A percentile compares a stretch with the other conserved stretches of the same genome.
Evolutionary conservation across 2,797 vertebrate species (phyloP).

Genomic region (Helostoma temminkii): DNA sequence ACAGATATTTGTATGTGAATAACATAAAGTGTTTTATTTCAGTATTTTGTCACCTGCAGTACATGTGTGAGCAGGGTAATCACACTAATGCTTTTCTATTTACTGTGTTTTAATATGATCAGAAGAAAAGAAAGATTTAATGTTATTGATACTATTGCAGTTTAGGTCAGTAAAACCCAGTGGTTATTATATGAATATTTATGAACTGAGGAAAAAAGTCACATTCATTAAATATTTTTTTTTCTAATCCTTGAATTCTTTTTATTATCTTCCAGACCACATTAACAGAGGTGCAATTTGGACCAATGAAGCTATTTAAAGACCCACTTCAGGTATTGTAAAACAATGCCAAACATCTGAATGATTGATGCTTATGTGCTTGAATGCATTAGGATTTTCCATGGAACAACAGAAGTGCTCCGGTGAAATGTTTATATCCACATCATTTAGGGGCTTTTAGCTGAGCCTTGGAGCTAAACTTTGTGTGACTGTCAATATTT

Average conservation of each 20-base stretch:
- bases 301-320: constrained; percentile 97
- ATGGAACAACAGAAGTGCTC: constrained; percentile 15
- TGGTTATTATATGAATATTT: neutral
- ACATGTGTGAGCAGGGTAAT: neutral
- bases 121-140: constrained; percentile 9
- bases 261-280: constrained; percentile 87
- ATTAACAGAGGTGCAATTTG: constrained; percentile 94
- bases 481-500: constrained; percentile 54
- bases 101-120: neutral
- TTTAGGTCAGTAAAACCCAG: neutral
- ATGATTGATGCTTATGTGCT: constrained; percentile 31
- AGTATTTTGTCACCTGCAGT: neutral
- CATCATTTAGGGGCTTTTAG: constrained; percentile 37
- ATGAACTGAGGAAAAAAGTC: neutral
- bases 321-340: constrained; percentile 96
- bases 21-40: neutral
- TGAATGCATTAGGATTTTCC: constrained; percentile 34
- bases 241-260: constrained; percentile 52
- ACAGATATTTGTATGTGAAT: no score
- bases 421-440: constrained; percentile 19
- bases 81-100: neutral
- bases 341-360: constrained; percentile 44
- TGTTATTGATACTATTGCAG: no score
- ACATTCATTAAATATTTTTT: constrained; percentile 16
- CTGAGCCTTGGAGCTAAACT: constrained; percentile 14